Conservation (phyloP, 1,140 invertebrate genomes). For the Neotoxoptera formosana region DNA sequence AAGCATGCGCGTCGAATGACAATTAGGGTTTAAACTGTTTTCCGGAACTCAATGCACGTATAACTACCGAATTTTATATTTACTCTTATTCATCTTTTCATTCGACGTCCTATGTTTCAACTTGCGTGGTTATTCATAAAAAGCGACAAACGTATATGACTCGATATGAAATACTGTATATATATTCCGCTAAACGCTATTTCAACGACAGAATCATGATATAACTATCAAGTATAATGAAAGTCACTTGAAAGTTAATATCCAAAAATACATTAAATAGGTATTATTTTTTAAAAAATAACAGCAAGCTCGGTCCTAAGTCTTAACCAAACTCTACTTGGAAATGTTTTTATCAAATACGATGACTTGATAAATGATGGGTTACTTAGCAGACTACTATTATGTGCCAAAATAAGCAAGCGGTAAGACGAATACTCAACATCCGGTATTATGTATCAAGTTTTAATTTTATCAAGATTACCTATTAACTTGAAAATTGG, state of each 20-base stretch:
- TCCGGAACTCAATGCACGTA: constrained; percentile 51
- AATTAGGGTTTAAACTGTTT: constrained; percentile 53
- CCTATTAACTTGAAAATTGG: not conserved
- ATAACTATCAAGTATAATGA: not conserved
- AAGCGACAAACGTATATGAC: not conserved
- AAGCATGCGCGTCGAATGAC: constrained; percentile 48
- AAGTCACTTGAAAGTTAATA: not conserved
- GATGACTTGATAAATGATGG: not conserved
- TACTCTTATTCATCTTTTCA: not conserved
- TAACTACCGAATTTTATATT: constrained; percentile 19
- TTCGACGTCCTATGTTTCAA: not conserved
- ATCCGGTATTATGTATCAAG: not conserved
- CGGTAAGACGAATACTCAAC: not conserved
- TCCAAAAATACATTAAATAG: not conserved
- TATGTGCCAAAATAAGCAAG: not conserved
- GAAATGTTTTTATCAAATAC: not conserved
- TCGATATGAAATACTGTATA: not conserved
- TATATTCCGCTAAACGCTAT: not conserved
- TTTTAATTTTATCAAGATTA: not conserved
- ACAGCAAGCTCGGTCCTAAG: no score
- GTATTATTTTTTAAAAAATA: not conserved
- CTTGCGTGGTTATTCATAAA: not conserved
- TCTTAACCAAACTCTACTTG: not conserved
- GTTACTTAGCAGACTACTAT: not conserved
- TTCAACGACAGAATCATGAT: not conserved